Base-by-base conservation (phyloP, 2,113 vertebrate species). In the Anolis sagrei region DNA sequence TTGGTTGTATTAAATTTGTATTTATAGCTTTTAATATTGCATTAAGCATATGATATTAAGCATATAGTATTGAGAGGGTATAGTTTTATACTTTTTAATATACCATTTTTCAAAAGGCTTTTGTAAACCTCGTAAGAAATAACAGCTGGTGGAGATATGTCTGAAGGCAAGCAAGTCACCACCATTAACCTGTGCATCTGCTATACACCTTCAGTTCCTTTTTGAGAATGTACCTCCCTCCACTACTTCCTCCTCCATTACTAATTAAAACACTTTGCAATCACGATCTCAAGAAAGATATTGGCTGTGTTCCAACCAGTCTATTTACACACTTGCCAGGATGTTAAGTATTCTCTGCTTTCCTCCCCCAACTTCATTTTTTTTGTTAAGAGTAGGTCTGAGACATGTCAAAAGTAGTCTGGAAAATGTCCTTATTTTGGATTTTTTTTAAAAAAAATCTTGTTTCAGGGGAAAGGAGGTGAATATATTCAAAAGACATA, bases 241-340 rank as follows among this genome's bases (percentile, higher is more conserved):
- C 70, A 39, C 74, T 83, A 61, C 39, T 10, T 36, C 21, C 34
- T 44, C 54, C 9, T 36, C 34, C 68, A 54, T 72, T 74, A 61
- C 34, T 62, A 83, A 83, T 74, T 83, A 74, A 73, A 58, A 8
- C 70, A 62, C 81, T 83, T 74, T 7, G 6, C 44, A 82, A 74
- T 61, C 27, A 29, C 23, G 10, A 18, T 39, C 32, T 62, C 70
- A 58, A 44, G 34, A 61, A 39, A 75, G 80, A 36, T 82, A 34
- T 72, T 72, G 48, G 80, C 80, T 82, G n/a, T 72, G 34, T 10
- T 39, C 69, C 81, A 83, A 36, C 70, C 39, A 23, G 32, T 58
- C 51, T 73, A 54, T 61, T 61, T 58, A 73, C 32, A 82, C 25
- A 61, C 8, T 44, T 74, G 36, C 54, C 49, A 83, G 34, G 29